Conservation (phyloP, 2,797 vertebrate genomes). For the Artibeus lituratus region DNA sequence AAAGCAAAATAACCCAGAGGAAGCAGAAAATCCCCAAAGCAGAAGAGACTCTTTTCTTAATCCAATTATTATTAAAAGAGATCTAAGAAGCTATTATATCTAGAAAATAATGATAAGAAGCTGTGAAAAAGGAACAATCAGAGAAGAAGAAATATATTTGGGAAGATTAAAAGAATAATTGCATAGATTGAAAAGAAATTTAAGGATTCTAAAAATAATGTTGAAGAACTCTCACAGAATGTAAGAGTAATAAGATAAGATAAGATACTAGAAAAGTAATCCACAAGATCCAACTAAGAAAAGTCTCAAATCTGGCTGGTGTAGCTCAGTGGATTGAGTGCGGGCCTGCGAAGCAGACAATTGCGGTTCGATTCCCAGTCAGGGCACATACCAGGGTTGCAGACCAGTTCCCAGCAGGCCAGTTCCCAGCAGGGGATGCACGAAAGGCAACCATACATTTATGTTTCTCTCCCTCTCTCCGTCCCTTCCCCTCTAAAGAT, state of each 20-base stretch:
- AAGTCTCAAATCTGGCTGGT: no score
- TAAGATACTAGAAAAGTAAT: not conserved
- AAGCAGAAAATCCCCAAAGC: not conserved
- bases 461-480: no score
- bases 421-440: no score
- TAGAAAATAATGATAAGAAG: not conserved
- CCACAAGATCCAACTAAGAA: not conserved
- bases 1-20: not conserved
- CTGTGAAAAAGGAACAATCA: not conserved
- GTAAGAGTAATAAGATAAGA: not conserved
- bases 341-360: no score
- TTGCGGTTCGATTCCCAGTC: no score
- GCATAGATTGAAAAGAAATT: conserved; percentile 16
- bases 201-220: conserved; percentile 25
- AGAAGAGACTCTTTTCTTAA: not conserved
- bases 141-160: not conserved
- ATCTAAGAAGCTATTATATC: not conserved
- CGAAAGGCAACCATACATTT: no score
- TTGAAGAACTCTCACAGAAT: not conserved
- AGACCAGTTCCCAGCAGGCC: no score
- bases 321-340: no score
- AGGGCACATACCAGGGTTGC: no score
- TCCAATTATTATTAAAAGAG: not conserved
- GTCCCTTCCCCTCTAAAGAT: no score
- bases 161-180: not conserved